Percentiles rank a stretch among this genome's conserved stretches.
Evolutionary conservation across 2,113 vertebrate genomes (phyloP).

Genomic region (Condylura cristata): DNA sequence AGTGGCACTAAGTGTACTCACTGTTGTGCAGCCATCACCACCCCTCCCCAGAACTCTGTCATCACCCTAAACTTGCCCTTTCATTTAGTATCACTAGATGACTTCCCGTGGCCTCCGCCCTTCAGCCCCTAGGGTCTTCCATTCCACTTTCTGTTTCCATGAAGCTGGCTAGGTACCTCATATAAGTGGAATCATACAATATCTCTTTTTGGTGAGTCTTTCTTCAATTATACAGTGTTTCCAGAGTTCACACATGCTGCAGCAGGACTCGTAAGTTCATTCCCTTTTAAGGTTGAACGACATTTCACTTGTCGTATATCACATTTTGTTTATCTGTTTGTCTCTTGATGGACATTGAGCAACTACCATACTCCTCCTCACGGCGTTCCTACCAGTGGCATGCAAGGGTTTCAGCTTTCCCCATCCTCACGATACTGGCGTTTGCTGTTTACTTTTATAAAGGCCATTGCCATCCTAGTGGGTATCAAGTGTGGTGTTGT

Average conservation of each 20-base stretch:
- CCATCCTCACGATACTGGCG: not conserved
- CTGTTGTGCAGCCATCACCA: not conserved
- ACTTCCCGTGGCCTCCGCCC: not conserved
- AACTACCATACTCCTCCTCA: not conserved
- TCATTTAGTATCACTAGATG: not conserved
- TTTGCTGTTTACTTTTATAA: not conserved
- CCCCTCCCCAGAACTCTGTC: not conserved
- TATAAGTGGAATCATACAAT: not conserved
- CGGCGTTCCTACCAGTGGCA: not conserved
- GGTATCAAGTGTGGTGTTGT: not conserved
- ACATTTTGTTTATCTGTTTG: not conserved
- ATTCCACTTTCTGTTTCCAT: not conserved
- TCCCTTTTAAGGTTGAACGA: not conserved
- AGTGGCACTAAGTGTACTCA: not conserved
- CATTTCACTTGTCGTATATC: not conserved
- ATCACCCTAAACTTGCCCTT: not conserved
- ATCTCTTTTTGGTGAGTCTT: not conserved
- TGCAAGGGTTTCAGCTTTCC: not conserved
- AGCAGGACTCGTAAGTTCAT: not conserved
- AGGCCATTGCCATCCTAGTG: not conserved
- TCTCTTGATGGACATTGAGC: not conserved
- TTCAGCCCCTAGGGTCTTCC: not conserved
- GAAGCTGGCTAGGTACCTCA: not conserved
- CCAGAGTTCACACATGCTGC: not conserved
- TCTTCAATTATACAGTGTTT: not conserved